A percentile compares a stretch with the other conserved stretches of the same genome.
Conservation (phyloP, 2,797 vertebrate species). For the Orientallactaga sibirica region DNA sequence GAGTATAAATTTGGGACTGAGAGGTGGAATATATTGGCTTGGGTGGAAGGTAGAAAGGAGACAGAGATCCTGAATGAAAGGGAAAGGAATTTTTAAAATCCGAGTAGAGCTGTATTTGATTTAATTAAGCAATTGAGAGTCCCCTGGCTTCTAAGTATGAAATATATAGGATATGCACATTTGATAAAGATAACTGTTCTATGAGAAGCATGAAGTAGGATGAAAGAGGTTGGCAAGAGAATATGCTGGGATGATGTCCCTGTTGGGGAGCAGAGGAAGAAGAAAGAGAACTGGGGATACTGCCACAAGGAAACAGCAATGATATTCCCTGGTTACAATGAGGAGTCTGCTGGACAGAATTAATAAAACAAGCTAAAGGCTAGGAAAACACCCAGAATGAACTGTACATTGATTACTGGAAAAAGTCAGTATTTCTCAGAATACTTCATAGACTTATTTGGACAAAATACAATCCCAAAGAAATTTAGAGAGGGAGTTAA, state of each 20-base stretch:
- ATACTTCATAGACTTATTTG: not conserved
- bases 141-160: not conserved
- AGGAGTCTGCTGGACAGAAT: not conserved
- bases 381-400: not conserved
- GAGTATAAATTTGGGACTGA: not conserved
- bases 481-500: not conserved
- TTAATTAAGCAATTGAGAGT: constrained; percentile 1
- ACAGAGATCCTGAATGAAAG: not conserved
- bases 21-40: not conserved
- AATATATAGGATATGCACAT: not conserved
- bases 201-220: not conserved
- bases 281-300: not conserved
- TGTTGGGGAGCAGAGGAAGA: not conserved
- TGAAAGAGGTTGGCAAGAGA: not conserved
- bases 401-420: not conserved
- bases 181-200: not conserved
- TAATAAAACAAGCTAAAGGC: not conserved
- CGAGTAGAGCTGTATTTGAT: not conserved
- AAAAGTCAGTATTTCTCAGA: not conserved
- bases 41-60: not conserved
- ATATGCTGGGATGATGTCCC: not conserved
- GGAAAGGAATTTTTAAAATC: not conserved
- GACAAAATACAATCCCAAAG: not conserved
- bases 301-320: not conserved
- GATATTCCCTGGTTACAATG: not conserved